Conservation (phyloP, 2,797 vertebrate species). For the Hybognathus amarus region DNA sequence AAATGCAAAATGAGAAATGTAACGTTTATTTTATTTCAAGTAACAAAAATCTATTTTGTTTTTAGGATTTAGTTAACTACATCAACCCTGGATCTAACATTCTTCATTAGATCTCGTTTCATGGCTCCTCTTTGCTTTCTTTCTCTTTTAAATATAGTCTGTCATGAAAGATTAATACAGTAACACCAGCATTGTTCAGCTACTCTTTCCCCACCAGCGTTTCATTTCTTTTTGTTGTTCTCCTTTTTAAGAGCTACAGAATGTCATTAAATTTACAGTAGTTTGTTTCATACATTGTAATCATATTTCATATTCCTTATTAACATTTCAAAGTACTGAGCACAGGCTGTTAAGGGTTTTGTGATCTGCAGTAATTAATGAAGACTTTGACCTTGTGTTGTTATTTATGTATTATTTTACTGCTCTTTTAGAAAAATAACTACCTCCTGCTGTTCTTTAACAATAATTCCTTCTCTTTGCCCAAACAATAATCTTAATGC, state of each 20-base stretch:
- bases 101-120: slow-evolving; percentile 23
- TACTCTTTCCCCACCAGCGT: slow-evolving; percentile 21
- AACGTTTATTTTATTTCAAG: neutral
- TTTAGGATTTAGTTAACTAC: slow-evolving; percentile 16
- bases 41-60: neutral
- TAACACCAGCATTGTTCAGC: slow-evolving; percentile 38
- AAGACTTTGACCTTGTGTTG: slow-evolving; percentile 55
- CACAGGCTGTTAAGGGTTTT: slow-evolving; percentile 51
- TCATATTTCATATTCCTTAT: slow-evolving; percentile 55
- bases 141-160: slow-evolving; percentile 28
- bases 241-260: slow-evolving; percentile 50
- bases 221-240: slow-evolving; percentile 29
- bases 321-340: slow-evolving; percentile 61
- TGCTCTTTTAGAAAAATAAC: slow-evolving; percentile 36
- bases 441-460: slow-evolving; percentile 40
- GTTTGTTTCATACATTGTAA: slow-evolving; percentile 52
- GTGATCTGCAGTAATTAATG: slow-evolving; percentile 58
- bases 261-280: slow-evolving; percentile 58
- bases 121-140: slow-evolving; percentile 2
- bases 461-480: slow-evolving; percentile 9
- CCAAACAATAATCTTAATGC: slow-evolving; percentile 25
- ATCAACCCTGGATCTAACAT: neutral
- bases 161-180: slow-evolving; percentile 40
- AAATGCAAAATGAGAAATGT: neutral
- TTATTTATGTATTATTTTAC: slow-evolving; percentile 53